phyloP scores from a whole-genome alignment of 2,797 vertebrate species.

The Ceryle rudis region DNA sequence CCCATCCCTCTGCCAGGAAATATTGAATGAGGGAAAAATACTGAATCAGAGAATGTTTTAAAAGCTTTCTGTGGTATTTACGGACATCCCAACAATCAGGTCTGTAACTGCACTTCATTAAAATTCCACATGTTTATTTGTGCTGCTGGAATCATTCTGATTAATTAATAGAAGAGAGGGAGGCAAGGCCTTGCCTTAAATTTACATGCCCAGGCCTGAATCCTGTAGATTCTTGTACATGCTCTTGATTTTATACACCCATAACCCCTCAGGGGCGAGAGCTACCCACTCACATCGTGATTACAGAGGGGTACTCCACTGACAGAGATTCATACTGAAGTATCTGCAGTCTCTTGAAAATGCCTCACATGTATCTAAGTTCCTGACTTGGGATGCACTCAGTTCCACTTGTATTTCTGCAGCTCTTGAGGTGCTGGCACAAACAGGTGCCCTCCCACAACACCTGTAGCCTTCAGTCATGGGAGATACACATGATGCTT shows the following conservation, averaged over 20 bases:
- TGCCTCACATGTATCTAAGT: rapidly evolving
- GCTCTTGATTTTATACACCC: not conserved
- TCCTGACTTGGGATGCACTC: not conserved
- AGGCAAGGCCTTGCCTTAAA: not conserved
- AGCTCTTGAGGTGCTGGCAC: not conserved
- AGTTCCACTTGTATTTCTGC: not conserved
- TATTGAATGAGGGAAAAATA: not conserved
- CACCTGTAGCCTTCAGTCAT: not conserved
- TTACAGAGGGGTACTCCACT: rapidly evolving
- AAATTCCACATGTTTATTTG: slow-evolving; percentile 15
- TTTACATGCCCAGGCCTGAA: not conserved
- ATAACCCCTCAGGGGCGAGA: not conserved
- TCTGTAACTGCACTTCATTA: slow-evolving; percentile 42
- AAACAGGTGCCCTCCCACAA: not conserved
- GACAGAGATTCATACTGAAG: not conserved
- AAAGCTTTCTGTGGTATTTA: not conserved
- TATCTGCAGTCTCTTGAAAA: not conserved
- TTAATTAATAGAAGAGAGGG: not conserved
- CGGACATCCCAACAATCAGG: not conserved
- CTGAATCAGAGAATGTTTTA: slow-evolving; percentile 21
- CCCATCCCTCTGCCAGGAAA: not conserved
- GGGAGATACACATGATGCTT: rapidly evolving
- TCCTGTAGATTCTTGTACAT: not conserved
- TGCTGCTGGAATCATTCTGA: not conserved
- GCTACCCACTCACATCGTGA: not conserved